A percentile compares a stretch with the other conserved stretches of the same genome.
These are phyloP conservation scores for Rhinoderma darwinii DNA, from an alignment of 2,113 vertebrate species.

Conservation along the genomic window DNA sequence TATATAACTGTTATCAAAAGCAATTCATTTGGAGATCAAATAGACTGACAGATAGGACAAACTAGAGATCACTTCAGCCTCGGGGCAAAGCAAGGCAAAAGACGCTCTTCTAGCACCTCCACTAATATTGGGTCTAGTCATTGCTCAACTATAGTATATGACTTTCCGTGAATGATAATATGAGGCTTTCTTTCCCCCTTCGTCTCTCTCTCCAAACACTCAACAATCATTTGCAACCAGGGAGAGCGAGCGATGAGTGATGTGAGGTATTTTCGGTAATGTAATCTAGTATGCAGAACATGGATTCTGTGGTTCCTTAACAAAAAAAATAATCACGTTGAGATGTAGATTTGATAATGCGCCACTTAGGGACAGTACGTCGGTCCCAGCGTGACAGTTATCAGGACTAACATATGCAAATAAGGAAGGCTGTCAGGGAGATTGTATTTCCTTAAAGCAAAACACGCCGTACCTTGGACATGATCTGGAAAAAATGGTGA, in stretches of 20 bases:
- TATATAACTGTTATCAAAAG: constrained; percentile 89
- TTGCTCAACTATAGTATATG: constrained; percentile 69
- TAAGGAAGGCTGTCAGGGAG: constrained; percentile 45
- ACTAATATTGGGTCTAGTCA: constrained; percentile 78
- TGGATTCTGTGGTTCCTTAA: constrained; percentile 42
- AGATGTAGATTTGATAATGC: constrained; percentile 58
- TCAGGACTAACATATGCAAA: constrained; percentile 57
- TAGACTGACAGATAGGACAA: constrained; percentile 88
- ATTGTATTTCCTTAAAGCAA: constrained; percentile 49
- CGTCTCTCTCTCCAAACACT: constrained; percentile 50
- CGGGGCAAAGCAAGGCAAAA: constrained; percentile 77
- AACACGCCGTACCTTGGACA: constrained; percentile 6
- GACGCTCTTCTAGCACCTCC: constrained; percentile 73
- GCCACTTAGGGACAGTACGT: constrained; percentile 44
- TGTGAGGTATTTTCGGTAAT: constrained; percentile 51
- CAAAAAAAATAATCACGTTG: constrained; percentile 56
- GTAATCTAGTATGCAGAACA: constrained; percentile 55
- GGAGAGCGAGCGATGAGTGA: constrained; percentile 28
- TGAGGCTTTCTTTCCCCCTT: constrained; percentile 48
- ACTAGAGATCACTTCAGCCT: constrained; percentile 82
- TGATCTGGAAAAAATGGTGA: neutral
- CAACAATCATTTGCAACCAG: constrained; percentile 42
- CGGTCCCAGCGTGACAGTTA: constrained; percentile 52
- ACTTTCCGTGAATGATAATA: constrained; percentile 65
- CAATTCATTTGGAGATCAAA: constrained; percentile 92